These are phyloP conservation scores for Microtus pennsylvanicus DNA, from an alignment of 2,113 vertebrate species.

Conservation along the genomic window DNA sequence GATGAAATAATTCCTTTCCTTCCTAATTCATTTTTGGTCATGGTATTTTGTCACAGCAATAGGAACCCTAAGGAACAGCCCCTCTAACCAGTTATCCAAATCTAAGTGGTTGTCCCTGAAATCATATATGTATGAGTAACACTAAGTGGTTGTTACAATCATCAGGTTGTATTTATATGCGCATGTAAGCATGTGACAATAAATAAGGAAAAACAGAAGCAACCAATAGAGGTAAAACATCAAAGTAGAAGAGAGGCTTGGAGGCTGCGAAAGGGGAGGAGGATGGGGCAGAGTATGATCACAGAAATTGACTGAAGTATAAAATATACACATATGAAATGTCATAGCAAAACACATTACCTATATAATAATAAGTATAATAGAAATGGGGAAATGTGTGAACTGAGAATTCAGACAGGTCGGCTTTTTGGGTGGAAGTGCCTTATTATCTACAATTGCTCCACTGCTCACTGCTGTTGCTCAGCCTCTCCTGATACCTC, in stretches of 20 bases:
- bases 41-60: neutral
- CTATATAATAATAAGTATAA: too few relatives aligned
- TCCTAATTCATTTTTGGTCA: neutral
- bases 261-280: neutral
- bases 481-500: neutral
- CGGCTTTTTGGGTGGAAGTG: neutral
- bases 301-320: neutral
- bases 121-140: neutral
- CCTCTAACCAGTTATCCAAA: neutral
- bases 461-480: neutral
- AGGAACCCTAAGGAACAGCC: neutral
- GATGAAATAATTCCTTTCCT: neutral
- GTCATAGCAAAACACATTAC: neutral
- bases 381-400: neutral
- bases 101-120: neutral
- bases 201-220: neutral
- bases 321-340: neutral
- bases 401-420: neutral
- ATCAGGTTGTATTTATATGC: neutral
- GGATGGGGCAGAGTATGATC: neutral
- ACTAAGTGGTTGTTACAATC: too few relatives aligned
- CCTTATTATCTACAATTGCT: neutral
- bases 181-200: neutral
- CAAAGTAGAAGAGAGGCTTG: too few relatives aligned
- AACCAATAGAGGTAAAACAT: neutral